Evolutionary conservation across 2,113 vertebrate genomes (phyloP), one percentile per base, ranked within the genome.

Genomic region (Larimichthys crocea): DNA sequence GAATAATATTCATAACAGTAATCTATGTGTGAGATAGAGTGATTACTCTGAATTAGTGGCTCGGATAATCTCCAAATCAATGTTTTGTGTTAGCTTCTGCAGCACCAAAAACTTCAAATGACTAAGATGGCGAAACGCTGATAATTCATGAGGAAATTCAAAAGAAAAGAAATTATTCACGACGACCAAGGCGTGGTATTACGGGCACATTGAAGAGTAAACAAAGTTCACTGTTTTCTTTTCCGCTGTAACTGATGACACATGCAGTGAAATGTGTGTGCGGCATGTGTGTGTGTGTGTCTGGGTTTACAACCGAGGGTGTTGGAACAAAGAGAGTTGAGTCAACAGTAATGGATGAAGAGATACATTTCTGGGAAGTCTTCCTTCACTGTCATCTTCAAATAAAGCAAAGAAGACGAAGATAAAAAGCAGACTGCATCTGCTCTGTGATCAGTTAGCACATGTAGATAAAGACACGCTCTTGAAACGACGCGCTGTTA

Each of bases 311-410:
- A 94, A 95, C 92, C 92, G 94, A 94, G 95, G 95, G 94, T 95
- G 90, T 92, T 90, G 95, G 96, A 95, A 96, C 95, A 95, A 96
- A 95, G 95, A 96, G 94, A 96, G 96, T 96, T 97, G 96, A 97
- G 97, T 98, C 97, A 99, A 99, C 97, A 91, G 95, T 95, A 91
- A 94, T 93, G 96, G 95, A 96, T 95, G 94, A 96, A 95, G 93
- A 95, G 94, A 94, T 90, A 91, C 94, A 95, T 96, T 96, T 97
- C 96, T 95, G 95, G 96, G 95, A 97, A 96, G 93, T 74, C 94
- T 95, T 96, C 93, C 95, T 94, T 95, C 94, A 86, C 93, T 91
- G 74, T 77, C 74, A 79, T 89, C 92, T 94, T 64, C 2, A 29
- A 17, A 24, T 20, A 24, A 74, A 85, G 44, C 69, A 50, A 49